A percentile compares a stretch with the other conserved stretches of the same genome.
Conservation (phyloP, 2,888 invertebrate species). For the Dasysyrphus albostriatus region DNA sequence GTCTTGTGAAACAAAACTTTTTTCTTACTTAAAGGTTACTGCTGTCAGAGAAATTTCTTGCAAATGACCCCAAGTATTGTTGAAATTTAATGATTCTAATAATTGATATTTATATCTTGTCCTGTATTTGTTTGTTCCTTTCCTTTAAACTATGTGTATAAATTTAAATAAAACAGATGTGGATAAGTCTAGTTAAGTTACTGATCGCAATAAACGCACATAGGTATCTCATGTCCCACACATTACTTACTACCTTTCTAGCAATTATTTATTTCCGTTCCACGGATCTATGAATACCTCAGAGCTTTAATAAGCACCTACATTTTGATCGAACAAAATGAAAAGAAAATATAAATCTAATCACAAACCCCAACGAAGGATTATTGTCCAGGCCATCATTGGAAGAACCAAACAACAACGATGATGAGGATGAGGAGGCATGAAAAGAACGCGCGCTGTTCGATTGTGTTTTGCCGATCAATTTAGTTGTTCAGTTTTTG, state of each 20-base stretch:
- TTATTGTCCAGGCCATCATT: background rate
- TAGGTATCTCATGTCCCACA: background rate
- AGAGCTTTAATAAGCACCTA: conserved; percentile 20
- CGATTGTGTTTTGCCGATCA: conserved; percentile 81
- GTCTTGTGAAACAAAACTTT: no score
- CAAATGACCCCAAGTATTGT: no score
- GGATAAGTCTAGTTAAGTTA: no score
- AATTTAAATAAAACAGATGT: no score
- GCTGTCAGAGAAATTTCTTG: no score
- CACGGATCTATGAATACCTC: background rate
- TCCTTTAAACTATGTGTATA: no score
- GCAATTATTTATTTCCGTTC: background rate
- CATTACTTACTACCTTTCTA: conserved; percentile 7
- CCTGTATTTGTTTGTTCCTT: no score
- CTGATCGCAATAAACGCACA: background rate
- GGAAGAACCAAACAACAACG: conserved; percentile 24
- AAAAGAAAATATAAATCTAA: conserved; percentile 20
- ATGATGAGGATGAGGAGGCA: conserved; percentile 48
- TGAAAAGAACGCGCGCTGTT: conserved; percentile 57
- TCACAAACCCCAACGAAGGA: background rate
- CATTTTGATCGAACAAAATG: conserved; percentile 5
- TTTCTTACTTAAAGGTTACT: no score
- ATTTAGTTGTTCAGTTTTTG: conserved; percentile 83
- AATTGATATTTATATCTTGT: no score
- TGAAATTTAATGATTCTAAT: no score